Evolutionary conservation across 1,140 invertebrate genomes (phyloP).

Genomic region (Bombus waltoni): DNA sequence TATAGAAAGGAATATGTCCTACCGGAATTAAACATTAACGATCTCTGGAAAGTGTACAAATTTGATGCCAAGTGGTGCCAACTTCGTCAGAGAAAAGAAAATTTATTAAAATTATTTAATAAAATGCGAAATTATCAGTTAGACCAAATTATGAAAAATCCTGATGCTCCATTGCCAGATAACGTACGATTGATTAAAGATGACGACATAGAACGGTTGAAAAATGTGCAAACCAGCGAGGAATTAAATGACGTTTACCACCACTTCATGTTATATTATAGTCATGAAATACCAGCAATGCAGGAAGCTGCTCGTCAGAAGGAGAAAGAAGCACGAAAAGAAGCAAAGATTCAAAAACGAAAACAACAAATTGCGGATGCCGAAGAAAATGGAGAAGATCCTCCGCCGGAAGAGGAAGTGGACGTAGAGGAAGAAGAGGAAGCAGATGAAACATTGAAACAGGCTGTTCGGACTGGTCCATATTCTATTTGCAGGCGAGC

Average conservation of each 20-base stretch:
- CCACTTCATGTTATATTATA: constrained; percentile 97
- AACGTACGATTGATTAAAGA: constrained; percentile 92
- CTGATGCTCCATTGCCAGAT: constrained; percentile 92
- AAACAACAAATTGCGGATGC: constrained; percentile 82
- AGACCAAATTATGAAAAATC: constrained; percentile 92
- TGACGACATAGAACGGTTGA: constrained; percentile 93
- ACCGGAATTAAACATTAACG: constrained; percentile 96
- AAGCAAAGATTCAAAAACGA: constrained; percentile 76
- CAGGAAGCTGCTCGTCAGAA: constrained; percentile 87
- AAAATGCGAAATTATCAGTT: constrained; percentile 97
- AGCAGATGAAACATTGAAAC: constrained; percentile 88
- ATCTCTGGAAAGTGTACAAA: constrained; percentile 98
- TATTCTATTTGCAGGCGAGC: constrained; percentile 94
- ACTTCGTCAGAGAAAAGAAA: constrained; percentile 92
- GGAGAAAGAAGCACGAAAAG: constrained; percentile 84
- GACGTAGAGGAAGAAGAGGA: constrained; percentile 85
- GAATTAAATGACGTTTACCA: constrained; percentile 96
- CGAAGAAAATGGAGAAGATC: constrained; percentile 85
- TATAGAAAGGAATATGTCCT: constrained; percentile 99
- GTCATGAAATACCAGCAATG: constrained; percentile 93
- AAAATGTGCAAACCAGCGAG: constrained; percentile 92
- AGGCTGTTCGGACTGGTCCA: constrained; percentile 92
- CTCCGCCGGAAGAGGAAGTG: constrained; percentile 79
- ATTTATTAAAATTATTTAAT: constrained; percentile 91
- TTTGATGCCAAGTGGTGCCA: constrained; percentile 99